phyloP scores from a whole-genome alignment of 2,888 invertebrate species.

The Limnephilus marmoratus region DNA sequence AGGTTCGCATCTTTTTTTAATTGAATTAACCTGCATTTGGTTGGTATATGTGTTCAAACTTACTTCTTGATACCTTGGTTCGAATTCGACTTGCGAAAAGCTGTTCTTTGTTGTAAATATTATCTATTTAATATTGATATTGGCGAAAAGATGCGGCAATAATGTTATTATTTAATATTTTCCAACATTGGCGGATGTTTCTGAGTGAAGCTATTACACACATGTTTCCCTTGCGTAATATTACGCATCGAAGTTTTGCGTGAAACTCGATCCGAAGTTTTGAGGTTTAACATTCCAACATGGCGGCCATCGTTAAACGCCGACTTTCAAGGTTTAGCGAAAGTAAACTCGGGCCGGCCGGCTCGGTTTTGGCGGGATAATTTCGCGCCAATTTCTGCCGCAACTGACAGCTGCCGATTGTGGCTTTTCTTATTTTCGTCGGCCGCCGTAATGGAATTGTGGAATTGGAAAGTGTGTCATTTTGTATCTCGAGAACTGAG shows the following conservation, averaged over 20 bases:
- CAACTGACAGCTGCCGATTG: conserved; percentile 49
- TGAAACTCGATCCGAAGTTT: conserved; percentile 32
- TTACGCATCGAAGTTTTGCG: not conserved
- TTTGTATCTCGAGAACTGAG: not conserved
- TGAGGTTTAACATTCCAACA: conserved; percentile 29
- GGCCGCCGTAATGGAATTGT: not conserved
- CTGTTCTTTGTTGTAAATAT: not conserved
- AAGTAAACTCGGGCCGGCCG: not conserved
- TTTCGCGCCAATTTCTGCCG: conserved; percentile 51
- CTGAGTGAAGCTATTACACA: not conserved
- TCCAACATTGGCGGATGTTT: not conserved
- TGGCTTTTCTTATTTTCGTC: conserved; percentile 35
- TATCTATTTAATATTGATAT: not conserved
- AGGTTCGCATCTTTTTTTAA: not conserved
- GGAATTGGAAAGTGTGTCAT: conserved; percentile 28
- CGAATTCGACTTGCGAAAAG: not conserved
- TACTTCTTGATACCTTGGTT: not conserved
- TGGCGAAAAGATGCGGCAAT: not conserved
- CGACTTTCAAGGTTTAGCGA: conserved; percentile 41
- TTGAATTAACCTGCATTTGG: not conserved
- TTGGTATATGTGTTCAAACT: not conserved
- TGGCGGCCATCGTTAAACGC: conserved; percentile 2
- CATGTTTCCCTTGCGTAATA: not conserved
- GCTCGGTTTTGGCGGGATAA: conserved; percentile 60
- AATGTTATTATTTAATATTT: not conserved